Evolutionary conservation across 2,797 vertebrate genomes (phyloP).

Genomic region (Numenius phaeopus): DNA sequence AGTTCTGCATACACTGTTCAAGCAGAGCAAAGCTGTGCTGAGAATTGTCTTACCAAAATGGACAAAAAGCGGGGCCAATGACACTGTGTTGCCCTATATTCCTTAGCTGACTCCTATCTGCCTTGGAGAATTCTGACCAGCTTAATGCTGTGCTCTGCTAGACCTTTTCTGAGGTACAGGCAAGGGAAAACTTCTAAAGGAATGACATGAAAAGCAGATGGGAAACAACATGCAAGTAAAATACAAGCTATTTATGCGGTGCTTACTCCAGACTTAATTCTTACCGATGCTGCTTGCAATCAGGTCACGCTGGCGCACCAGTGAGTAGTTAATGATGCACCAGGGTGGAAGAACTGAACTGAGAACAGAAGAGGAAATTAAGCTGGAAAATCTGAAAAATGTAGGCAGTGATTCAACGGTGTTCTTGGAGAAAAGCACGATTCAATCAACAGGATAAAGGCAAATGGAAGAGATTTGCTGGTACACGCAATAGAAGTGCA

Average conservation of each 20-base stretch:
- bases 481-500: accelerated
- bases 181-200: neutral
- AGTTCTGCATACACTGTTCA: accelerated
- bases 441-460: neutral
- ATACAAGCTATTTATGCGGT: neutral
- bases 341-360: neutral
- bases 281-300: neutral
- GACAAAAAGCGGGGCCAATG: accelerated
- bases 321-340: constrained; percentile 31
- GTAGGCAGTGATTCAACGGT: constrained; percentile 1
- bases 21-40: neutral
- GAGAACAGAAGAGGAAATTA: neutral
- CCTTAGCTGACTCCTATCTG: neutral
- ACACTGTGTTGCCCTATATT: accelerated
- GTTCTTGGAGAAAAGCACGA: neutral
- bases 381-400: constrained; percentile 31
- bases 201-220: neutral
- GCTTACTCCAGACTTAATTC: neutral
- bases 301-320: neutral
- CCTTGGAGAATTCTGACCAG: neutral
- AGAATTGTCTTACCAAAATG: neutral
- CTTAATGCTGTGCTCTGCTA: neutral
- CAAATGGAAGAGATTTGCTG: neutral
- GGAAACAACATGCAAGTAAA: neutral
- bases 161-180: neutral